phyloP scores from a whole-genome alignment of 92 coral and sea anemone species.

The Zoanthus sociatus region DNA sequence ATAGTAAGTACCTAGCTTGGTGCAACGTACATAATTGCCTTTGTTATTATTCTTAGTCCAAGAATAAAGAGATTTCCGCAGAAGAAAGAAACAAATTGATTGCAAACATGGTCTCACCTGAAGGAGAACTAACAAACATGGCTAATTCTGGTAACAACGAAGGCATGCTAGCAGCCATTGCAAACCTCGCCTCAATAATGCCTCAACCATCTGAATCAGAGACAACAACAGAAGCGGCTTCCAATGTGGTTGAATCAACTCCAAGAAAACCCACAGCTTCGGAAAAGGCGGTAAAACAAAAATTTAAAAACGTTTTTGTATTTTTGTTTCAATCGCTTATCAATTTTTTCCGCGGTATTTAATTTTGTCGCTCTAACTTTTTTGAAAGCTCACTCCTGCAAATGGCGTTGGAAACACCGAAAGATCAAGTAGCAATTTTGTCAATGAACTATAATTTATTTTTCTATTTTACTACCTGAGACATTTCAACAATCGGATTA shows the following conservation, averaged over 20 bases:
- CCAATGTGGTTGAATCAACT: background rate
- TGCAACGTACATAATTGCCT: background rate
- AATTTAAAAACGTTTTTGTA: too few relatives aligned
- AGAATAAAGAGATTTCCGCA: constrained; percentile 27
- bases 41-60: background rate
- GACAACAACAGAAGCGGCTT: background rate
- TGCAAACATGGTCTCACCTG: constrained; percentile 18
- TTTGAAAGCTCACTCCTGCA: too few relatives aligned
- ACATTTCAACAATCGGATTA: too few relatives aligned
- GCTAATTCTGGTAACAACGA: constrained; percentile 24
- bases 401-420: too few relatives aligned
- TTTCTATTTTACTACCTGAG: too few relatives aligned
- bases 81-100: constrained; percentile 8
- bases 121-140: constrained; percentile 28
- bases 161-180: constrained; percentile 27
- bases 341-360: too few relatives aligned
- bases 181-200: constrained; percentile 13
- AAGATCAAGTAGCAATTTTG: too few relatives aligned
- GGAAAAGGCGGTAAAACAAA: constrained; percentile 19
- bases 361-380: too few relatives aligned
- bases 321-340: too few relatives aligned
- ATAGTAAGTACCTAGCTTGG: too few relatives aligned
- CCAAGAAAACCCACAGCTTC: constrained; percentile 1
- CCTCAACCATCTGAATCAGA: background rate
- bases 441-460: too few relatives aligned